phyloP scores from a whole-genome alignment of 2,888 invertebrate genomes.

The Drosophila merina region DNA sequence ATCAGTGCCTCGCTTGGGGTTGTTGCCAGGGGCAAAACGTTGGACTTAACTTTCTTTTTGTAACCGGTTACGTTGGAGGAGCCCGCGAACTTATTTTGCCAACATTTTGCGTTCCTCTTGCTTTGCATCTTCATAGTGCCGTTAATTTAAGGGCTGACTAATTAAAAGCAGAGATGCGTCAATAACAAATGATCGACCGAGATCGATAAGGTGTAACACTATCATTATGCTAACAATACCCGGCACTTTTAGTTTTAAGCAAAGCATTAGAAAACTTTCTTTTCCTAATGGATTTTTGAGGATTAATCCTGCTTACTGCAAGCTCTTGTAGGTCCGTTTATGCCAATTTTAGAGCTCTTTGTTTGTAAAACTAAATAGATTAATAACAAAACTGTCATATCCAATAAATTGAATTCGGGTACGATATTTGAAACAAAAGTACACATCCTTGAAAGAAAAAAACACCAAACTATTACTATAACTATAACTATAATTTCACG shows the following conservation, averaged over 20 bases:
- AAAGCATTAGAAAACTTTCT: no score
- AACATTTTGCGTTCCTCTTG: constrained; percentile 61
- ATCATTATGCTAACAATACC: neutral
- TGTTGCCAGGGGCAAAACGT: constrained; percentile 3
- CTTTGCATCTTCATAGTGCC: constrained; percentile 53
- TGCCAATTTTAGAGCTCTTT: no score
- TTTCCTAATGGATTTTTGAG: neutral
- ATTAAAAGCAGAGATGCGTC: neutral
- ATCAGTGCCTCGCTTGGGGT: constrained; percentile 30
- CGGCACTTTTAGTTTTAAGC: neutral
- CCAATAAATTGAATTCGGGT: no score
- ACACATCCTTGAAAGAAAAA: no score
- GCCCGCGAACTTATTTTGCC: constrained; percentile 56
- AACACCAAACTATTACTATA: no score
- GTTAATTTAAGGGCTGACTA: constrained; percentile 46
- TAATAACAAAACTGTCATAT: no score
- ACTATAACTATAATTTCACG: no score
- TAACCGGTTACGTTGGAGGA: constrained; percentile 68
- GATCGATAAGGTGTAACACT: neutral
- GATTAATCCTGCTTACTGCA: neutral
- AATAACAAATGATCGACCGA: neutral
- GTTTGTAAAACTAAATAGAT: no score
- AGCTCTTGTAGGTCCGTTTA: no score
- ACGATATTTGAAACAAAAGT: no score
- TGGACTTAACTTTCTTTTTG: constrained; percentile 17